Base-by-base conservation (phyloP, 2,113 vertebrate species). In the Nycticorax nycticorax region DNA sequence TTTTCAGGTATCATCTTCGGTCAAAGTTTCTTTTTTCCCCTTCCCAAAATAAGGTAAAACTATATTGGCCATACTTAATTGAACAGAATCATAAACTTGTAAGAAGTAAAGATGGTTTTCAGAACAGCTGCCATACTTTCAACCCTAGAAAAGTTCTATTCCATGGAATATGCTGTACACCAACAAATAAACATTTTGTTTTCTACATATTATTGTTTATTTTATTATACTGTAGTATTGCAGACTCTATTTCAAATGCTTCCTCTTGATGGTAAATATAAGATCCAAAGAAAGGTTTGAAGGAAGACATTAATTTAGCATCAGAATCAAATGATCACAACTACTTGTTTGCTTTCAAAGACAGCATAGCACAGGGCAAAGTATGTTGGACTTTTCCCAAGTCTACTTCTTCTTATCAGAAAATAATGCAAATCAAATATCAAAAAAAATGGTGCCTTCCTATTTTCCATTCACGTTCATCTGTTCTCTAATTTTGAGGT, bases 151-250 rank as follows among this genome's bases (percentile, higher is more conserved):
- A 79, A 74, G 21, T 28, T 90, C 79, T 69, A 14, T 63, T 88
- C 23, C 3, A 2, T 1, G 0, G 13, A n/a, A 47, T 62, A 13
- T 3, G 39, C 60, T 57, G 17, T 12, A 74, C 23, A 37, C 28
- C 56, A 91, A 50, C 75, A 92, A 92, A 79, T 26, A 91, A 77
- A 60, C 48, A 64, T 35, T 83, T 66, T 80, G 37, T 82, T 92
- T 89, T 80, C 71, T 37, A 10, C 16, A 69, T 17, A 30, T 85
- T 56, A 47, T 32, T 67, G 39, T 56, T 89, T 27, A 26, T 57
- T 94, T 85, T 82, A 52, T 48, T 56, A 37, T 2, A 32, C 41
- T 64, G 30, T 67, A 48, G 30, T 72, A 86, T 84, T 90, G 67
- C 47, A 32, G 33, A 32, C 57, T 69, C 45, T 73, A 23, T 75